A percentile compares a stretch with the other conserved stretches of the same genome.
Conservation (phyloP, 2,797 vertebrate species). For the Bradypus variegatus region DNA sequence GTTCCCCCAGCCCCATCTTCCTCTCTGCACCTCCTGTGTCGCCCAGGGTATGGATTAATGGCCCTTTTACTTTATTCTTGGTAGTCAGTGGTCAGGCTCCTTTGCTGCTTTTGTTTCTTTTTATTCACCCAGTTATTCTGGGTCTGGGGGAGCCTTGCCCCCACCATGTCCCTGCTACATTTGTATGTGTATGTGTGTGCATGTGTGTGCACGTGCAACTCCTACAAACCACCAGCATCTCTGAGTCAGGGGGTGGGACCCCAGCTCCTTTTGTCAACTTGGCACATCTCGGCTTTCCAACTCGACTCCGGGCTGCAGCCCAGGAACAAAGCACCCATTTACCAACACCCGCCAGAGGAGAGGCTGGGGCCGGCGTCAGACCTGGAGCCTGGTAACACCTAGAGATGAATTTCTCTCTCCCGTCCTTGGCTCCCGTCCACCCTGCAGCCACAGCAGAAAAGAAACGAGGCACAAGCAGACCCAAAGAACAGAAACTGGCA, state of each 20-base stretch:
- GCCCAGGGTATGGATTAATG: not conserved
- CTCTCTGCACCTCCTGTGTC: not conserved
- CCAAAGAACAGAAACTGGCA: not conserved
- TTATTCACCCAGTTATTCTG: not conserved
- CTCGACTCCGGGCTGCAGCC: not conserved
- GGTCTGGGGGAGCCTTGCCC: not conserved
- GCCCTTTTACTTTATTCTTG: not conserved
- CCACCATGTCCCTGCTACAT: not conserved
- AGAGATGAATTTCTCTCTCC: not conserved
- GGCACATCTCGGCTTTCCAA: not conserved
- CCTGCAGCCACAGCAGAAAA: not conserved
- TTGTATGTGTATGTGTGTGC: no score
- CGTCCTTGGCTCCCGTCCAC: not conserved
- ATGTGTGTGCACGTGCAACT: not conserved
- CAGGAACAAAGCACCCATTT: not conserved
- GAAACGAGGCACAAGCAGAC: not conserved
- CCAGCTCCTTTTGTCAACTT: not conserved
- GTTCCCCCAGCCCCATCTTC: rapidly evolving
- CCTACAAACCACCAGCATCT: rapidly evolving
- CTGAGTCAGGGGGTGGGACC: not conserved
- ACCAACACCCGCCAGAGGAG: not conserved
- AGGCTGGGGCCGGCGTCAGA: not conserved
- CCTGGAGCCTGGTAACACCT: conserved; percentile 9
- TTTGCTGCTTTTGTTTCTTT: not conserved
- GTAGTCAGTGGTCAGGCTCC: not conserved